Conservation (phyloP, 2,797 vertebrate genomes). For the Pelobates cultripes region DNA sequence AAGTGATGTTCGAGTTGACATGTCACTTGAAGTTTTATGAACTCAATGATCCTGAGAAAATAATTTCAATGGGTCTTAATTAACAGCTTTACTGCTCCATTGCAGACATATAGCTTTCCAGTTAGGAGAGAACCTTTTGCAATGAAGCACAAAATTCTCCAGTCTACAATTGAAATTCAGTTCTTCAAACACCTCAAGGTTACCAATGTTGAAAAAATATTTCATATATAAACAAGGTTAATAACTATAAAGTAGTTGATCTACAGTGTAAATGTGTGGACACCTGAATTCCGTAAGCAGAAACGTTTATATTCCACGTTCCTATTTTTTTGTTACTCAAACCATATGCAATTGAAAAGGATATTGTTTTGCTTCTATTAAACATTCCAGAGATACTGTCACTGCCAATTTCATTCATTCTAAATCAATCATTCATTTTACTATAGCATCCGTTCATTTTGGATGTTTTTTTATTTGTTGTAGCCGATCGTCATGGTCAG, state of each 20-base stretch:
- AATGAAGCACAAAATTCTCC: constrained; percentile 27
- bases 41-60: constrained; percentile 47
- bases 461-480: neutral
- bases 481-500: neutral
- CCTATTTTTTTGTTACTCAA: too few species aligned
- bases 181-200: neutral
- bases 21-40: constrained; percentile 38
- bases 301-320: too few species aligned
- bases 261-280: too few species aligned
- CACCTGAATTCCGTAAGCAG: too few species aligned
- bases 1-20: constrained; percentile 16
- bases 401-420: neutral
- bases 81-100: constrained; percentile 51
- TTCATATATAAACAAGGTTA: too few species aligned
- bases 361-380: too few species aligned
- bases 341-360: too few species aligned
- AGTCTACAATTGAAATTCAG: constrained; percentile 1
- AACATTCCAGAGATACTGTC: neutral
- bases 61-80: constrained; percentile 53
- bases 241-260: too few species aligned
- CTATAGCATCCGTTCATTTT: neutral
- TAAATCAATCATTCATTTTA: neutral
- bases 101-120: constrained; percentile 42
- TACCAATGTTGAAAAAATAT: neutral
- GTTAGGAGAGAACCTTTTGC: constrained; percentile 30